Base-by-base conservation (phyloP, 2,888 invertebrate genomes). In the Gastracanthus pulcherrimus region DNA sequence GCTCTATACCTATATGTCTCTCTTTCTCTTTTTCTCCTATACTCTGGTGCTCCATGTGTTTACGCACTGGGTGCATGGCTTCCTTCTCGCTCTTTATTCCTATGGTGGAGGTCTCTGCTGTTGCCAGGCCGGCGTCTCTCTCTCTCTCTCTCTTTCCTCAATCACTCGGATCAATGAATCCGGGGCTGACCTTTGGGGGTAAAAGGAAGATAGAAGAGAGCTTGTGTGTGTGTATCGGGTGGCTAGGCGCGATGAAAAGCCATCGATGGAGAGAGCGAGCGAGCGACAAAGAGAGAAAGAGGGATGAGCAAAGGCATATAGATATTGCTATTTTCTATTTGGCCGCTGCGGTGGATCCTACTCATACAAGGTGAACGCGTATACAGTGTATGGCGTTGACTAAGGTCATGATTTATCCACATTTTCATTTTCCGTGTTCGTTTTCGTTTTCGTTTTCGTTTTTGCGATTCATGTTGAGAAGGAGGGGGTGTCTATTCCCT, bases 151-250 rank as follows among this genome's bases (percentile, higher is more conserved):
- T 26, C 69, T 58, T 36, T 48, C 60, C 51, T 41, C 75, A 55
- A 80, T 80, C 75, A 64, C 75, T 62, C 75, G 75, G 80, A 75
- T 80, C 80, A 41, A 80, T 80, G 70, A 75, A 74, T 79, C 67
- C 48, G 13, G 36, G 48, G 7, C 60, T 78, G 75, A 75, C 70
- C 80, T 80, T 75, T 62, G 62, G 38, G 78, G 41, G 71, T 23
- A 36, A 26, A 13, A n/a, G 38, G 16, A 48, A 58, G 36, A 5
- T 16, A 11, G 19, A 31, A 48, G 23, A 31, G 48, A 16, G 19
- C n/a, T 4, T 36, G 69, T 19, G 31, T 26, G 45, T 13, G 58
- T 3, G 45, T n/a, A 13, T 11, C n/a, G 38, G 41, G 55, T 41
- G 13, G 74, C 9, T 41, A 9, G 13, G n/a, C 45, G 45, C 16